phyloP scores from a whole-genome alignment of 1,140 invertebrate species.

The Periplaneta americana region DNA sequence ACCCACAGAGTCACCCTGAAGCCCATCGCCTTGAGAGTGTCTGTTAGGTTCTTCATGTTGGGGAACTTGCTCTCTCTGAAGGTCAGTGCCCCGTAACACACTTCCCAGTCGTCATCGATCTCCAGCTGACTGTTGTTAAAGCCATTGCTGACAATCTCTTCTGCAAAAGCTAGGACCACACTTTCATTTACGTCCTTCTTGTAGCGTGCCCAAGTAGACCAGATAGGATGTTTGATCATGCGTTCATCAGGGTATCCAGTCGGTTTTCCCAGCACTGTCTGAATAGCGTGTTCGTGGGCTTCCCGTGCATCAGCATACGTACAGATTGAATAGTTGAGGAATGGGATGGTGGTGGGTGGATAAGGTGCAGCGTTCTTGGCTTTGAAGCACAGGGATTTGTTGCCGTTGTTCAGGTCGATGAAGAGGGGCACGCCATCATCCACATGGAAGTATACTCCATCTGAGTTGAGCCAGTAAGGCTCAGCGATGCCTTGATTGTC shows the following conservation, averaged over 20 bases:
- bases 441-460: slow-evolving; percentile 57
- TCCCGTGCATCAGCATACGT: neutral
- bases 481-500: slow-evolving; percentile 50
- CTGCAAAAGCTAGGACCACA: slow-evolving; percentile 60
- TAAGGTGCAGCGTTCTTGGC: slow-evolving; percentile 50
- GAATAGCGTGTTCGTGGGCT: slow-evolving; percentile 65
- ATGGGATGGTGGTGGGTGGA: no score
- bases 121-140: slow-evolving; percentile 75
- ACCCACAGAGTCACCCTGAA: slow-evolving; percentile 80
- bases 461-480: slow-evolving; percentile 69
- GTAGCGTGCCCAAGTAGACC: slow-evolving; percentile 96
- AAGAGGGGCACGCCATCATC: slow-evolving; percentile 59
- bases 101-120: no score
- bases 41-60: slow-evolving; percentile 50
- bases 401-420: slow-evolving; percentile 59
- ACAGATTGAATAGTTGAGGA: neutral
- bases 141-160: slow-evolving; percentile 59
- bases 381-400: slow-evolving; percentile 50
- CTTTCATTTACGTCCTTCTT: slow-evolving; percentile 65
- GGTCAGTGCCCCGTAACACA: no score
- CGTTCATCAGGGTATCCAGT: no score
- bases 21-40: slow-evolving; percentile 53
- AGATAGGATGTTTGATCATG: slow-evolving; percentile 75
- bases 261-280: no score
- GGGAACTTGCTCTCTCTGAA: slow-evolving; percentile 87